Evolutionary conservation across 2,888 invertebrate species (phyloP), one percentile per base, ranked within the genome.

Genomic region (Psylliodes chrysocephalus): DNA sequence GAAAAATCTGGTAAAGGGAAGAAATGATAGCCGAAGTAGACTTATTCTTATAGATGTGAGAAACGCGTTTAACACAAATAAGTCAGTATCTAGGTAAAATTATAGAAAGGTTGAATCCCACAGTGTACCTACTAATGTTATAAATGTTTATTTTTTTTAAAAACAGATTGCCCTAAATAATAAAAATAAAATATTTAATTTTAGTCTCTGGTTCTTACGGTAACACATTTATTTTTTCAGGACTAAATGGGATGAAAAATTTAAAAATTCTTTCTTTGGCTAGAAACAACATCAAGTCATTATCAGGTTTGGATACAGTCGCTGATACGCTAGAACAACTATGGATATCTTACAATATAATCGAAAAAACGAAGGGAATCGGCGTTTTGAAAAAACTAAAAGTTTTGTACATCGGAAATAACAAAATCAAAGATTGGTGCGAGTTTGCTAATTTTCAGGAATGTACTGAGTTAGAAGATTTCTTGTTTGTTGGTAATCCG

Each of bases 271-370:
- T 98, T 7, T 94, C 95, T 0, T 78, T 98, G 17, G 93, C 94
- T 1, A 86, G 97, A 71, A 98, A 97, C 80, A 91, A 92, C 77
- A 92, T 98, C 0, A 97, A 97, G 83, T 91, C 89, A 0, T 90
- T 97, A 63, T 87, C 92, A 55, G 97, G 97, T 35, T 86, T 98
- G 84, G 97, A 97, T 83, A 88, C 89, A 0, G 85, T 96, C 4
- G 91, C 90, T 0, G 96, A 96, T 12, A 92, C 93, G 0, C 80
- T 98, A 22, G 94, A 96, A 79, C 92, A 98, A 79, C 82, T 98
- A 1, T 98, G 97, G 97, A 89, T 96, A 52, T 97, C 96, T 0
- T 97, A 96, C 79, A 97, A 97, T 81, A 82, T 90, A 35, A 91
- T 97, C 56, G 97, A 98, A 76, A 96, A 96, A 82, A 84, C 96